Percentiles rank a stretch among this genome's conserved stretches.
Evolutionary conservation across 2,888 invertebrate genomes (phyloP).

Genomic region (Apamea epomidion): DNA sequence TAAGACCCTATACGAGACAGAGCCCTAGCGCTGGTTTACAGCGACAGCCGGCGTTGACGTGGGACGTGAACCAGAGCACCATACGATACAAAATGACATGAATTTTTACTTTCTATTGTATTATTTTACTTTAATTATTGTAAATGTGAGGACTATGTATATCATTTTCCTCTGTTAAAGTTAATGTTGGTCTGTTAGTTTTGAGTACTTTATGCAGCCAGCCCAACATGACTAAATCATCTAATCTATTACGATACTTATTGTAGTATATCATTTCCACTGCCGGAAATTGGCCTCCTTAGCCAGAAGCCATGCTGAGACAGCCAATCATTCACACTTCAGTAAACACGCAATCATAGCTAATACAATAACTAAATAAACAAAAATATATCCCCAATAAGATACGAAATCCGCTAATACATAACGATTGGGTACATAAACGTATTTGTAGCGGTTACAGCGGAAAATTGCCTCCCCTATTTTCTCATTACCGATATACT

Average conservation of each 20-base stretch:
- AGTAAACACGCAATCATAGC: slow-evolving; percentile 32
- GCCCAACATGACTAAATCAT: neutral
- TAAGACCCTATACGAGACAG: too few species aligned
- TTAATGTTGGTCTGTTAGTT: too few species aligned
- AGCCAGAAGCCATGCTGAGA: slow-evolving; percentile 8
- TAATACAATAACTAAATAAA: slow-evolving; percentile 37
- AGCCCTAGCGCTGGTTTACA: too few species aligned
- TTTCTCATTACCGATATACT: slow-evolving; percentile 51
- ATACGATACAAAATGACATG: too few species aligned
- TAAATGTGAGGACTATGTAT: too few species aligned
- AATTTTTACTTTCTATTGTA: too few species aligned
- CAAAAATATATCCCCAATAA: slow-evolving; percentile 39
- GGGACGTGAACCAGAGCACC: too few species aligned
- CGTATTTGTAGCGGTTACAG: slow-evolving; percentile 55
- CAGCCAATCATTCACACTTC: slow-evolving; percentile 23
- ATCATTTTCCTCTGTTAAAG: too few species aligned
- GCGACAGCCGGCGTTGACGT: too few species aligned
- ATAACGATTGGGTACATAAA: slow-evolving; percentile 54
- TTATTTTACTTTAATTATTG: too few species aligned
- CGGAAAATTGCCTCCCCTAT: slow-evolving; percentile 62
- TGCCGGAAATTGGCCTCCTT: slow-evolving; percentile 21
- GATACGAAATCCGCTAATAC: slow-evolving; percentile 51
- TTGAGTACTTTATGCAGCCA: too few species aligned
- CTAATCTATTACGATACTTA: neutral
- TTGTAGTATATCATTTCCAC: neutral